Percentiles rank a stretch among this genome's conserved stretches.
These are phyloP conservation scores for Calosoma granatense DNA, from an alignment of 1,140 invertebrate genomes.

Conservation along the genomic window DNA sequence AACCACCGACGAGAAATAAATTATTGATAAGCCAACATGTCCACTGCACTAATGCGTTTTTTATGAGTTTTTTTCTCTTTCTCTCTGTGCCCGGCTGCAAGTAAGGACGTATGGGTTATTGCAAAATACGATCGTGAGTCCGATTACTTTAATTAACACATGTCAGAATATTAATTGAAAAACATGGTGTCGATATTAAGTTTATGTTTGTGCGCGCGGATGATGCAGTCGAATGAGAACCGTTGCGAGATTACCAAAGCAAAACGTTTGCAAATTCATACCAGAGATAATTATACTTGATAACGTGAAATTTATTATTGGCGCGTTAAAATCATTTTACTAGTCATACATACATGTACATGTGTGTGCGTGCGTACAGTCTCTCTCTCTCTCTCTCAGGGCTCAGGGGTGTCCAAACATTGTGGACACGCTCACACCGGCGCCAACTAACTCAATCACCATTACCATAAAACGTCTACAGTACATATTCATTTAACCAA, in stretches of 20 bases:
- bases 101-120: no score
- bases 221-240: not conserved
- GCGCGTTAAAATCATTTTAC: not conserved
- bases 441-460: no score
- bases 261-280: not conserved
- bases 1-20: no score
- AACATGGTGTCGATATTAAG: not conserved
- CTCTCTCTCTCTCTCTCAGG: no score
- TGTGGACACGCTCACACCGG: not conserved
- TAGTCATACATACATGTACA: not conserved
- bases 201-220: not conserved
- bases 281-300: not conserved
- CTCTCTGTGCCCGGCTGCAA: no score
- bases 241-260: not conserved
- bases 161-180: not conserved
- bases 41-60: not conserved
- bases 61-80: no score
- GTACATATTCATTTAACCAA: no score
- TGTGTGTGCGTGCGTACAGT: no score
- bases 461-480: no score
- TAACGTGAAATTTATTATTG: not conserved
- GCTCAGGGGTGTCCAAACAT: not conserved
- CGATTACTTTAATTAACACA: not conserved
- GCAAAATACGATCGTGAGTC: not conserved
- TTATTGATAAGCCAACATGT: not conserved